Conservation (phyloP, 2,113 vertebrate genomes). For the Phaethon lepturus region DNA sequence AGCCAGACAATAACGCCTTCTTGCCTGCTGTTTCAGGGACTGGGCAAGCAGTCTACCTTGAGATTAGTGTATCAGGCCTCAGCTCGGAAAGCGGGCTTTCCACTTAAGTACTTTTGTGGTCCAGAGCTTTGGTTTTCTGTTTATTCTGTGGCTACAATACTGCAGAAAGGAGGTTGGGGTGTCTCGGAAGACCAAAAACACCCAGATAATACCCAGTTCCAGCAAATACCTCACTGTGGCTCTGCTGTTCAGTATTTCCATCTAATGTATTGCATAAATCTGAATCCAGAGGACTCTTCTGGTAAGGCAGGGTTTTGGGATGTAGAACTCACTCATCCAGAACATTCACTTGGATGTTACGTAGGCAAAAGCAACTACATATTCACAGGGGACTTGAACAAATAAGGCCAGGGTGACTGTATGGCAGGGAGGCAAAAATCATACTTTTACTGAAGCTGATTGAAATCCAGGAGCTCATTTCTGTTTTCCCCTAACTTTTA, state of each 20-base stretch:
- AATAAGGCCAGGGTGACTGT: not conserved
- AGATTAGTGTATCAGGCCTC: not conserved
- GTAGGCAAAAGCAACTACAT: not conserved
- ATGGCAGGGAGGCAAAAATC: not conserved
- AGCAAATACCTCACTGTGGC: not conserved
- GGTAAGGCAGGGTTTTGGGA: not conserved
- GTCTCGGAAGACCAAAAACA: not conserved
- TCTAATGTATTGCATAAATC: not conserved
- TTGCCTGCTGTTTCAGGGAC: not conserved
- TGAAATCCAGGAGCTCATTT: not conserved
- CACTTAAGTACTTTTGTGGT: not conserved
- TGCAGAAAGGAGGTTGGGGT: not conserved
- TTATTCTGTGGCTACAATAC: not conserved
- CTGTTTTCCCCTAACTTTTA: not conserved
- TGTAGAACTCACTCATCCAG: not conserved
- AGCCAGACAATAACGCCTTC: not conserved
- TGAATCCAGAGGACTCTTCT: not conserved
- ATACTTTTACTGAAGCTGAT: not conserved
- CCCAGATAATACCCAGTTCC: not conserved
- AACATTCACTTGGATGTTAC: not conserved
- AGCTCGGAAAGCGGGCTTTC: not conserved
- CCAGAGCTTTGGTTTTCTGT: not conserved
- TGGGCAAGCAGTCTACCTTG: not conserved
- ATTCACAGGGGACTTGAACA: not conserved
- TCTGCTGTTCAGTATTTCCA: not conserved